A percentile compares a stretch with the other conserved stretches of the same genome.
These are phyloP conservation scores for Ceratosolen solmsi DNA, from an alignment of 1,140 invertebrate genomes.

Conservation along the genomic window DNA sequence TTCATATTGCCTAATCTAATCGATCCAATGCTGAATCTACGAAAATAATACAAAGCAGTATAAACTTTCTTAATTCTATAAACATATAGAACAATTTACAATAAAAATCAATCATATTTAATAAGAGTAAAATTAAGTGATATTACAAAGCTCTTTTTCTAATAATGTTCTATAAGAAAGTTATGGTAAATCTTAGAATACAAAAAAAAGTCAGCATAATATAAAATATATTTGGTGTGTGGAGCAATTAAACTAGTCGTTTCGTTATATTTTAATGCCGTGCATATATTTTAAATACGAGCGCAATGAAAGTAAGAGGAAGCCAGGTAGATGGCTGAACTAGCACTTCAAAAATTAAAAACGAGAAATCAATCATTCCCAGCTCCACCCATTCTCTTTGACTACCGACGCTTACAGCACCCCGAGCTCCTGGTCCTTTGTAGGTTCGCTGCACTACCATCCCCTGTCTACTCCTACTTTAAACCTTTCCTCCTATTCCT, in stretches of 20 bases:
- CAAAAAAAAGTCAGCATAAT: not conserved
- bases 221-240: not conserved
- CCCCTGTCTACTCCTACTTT: too few relatives aligned
- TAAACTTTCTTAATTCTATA: too few relatives aligned
- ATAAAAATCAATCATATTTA: too few relatives aligned
- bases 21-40: too few relatives aligned
- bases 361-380: conserved; percentile 22
- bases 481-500: too few relatives aligned
- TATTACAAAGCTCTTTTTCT: too few relatives aligned
- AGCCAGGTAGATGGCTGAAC: conserved; percentile 24
- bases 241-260: not conserved
- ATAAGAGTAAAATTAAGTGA: too few relatives aligned
- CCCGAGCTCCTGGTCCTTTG: conserved; percentile 6
- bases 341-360: conserved; percentile 29
- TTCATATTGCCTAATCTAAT: too few relatives aligned
- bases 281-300: not conserved
- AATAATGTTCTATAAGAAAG: too few relatives aligned
- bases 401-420: not conserved
- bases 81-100: too few relatives aligned
- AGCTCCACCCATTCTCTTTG: not conserved
- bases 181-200: not conserved
- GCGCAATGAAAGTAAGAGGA: not conserved
- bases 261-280: not conserved
- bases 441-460: not conserved
- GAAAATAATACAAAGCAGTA: too few relatives aligned